Evolutionary conservation across 2,888 invertebrate genomes (phyloP), one percentile per base, ranked within the genome.

Genomic region (Drepanosiphum platanoidis): DNA sequence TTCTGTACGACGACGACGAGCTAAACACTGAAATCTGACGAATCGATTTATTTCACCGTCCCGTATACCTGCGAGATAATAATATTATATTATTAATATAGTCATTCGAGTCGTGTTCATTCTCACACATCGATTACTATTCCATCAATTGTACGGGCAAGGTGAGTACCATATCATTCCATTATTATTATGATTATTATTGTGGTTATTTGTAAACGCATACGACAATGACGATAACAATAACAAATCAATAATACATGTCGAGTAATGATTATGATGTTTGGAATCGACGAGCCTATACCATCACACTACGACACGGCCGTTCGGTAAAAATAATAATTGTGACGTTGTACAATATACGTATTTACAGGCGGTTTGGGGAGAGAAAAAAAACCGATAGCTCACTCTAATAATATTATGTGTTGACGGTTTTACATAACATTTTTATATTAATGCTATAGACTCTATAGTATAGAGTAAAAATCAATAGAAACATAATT

Each of bases 241-340:
- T 34, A 61, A 46, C 66, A 30, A 42, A 75, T 83, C 74, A 66
- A 75, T 74, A 66, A 64, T n/a, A 64, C 46, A 64, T 46, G 66
- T 82, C n/a, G 30, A 22, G 36, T 36, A 77, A n/a, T n/a, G n/a
- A n/a, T n/a, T n/a, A n/a, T 77, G 15, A 13, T 32, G 18, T 34
- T 68, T 46, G 46, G 27, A 46, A 68, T 68, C 52, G 18, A 70
- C 18, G 58, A 70, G 70, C 36, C 22, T 1, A 13, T 52, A 27
- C 3, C 2, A 4, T 8, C 2, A 4, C 18, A 70, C 32, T n/a
- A 66, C 18, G 46, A 66, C n/a, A 11, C 22, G 22, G 1, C n/a
- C n/a, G 58, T 58, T 32, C 66, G 34, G 64, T 32, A 36, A 80
- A 80, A 52, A 52, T 52, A 52, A 58, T 70, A 68, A 80, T 70